Base-by-base conservation (phyloP, 2,797 vertebrate genomes). In the Momotus momota region DNA sequence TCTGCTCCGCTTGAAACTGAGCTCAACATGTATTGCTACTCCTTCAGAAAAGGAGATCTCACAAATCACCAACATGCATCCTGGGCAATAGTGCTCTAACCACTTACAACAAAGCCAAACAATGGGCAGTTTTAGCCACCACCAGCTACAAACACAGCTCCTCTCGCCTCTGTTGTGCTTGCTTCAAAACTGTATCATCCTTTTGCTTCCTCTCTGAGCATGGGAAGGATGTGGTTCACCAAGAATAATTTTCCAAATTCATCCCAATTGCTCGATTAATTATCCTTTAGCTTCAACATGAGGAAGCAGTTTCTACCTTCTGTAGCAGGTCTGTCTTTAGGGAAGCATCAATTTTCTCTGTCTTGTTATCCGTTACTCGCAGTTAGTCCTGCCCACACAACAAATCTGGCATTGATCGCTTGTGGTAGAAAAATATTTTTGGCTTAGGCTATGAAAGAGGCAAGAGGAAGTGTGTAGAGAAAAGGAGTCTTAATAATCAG, bases 151-250 rank as follows among this genome's bases (percentile, higher is more conserved):
- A 83, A 70, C 74, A 65, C 3, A 1, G 1, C 60, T 58, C 77
- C 70, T 66, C 92, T 91, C 54, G 64, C 26, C 91, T 61, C 81
- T 31, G 81, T 89, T 89, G 61, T 0, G 25, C 78, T 92, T 69
- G 38, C 67, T 77, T 75, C 78, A 40, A 41, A 91, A 78, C 80
- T 58, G 5, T 55, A 21, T 85, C 77, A 54, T 84, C 82, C 65
- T 46, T 85, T 25, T 90, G 72, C 81, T 83, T 88, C 57, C 70
- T 90, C 74, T 55, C 77, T 52, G 74, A 94, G 69, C 16, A 3
- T 14, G 40, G 96, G 96, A 97, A 97, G 96, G 97, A 97, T 97
- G 97, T 97, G 97, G 97, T 96, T 97, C 91, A 96, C 96, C 97
- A 93, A 93, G 71, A 90, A 84, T 58, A 43, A 81, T 96, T 96